Percentiles rank a stretch among this genome's conserved stretches.
Evolutionary conservation across 2,888 invertebrate species (phyloP).

Genomic region (Coenonympha glycerion): DNA sequence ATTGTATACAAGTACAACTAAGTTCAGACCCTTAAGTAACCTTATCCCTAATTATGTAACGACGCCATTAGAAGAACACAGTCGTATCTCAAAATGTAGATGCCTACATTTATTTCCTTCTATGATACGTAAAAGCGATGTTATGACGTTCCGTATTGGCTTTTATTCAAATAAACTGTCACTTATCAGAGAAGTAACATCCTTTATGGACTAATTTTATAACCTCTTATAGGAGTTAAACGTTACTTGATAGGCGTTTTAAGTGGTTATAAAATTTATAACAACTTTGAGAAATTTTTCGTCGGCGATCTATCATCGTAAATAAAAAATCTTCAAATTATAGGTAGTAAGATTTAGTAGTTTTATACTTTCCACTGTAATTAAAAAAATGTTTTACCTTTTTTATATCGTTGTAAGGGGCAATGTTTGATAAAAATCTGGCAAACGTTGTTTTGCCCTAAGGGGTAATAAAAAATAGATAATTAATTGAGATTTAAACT

Average conservation of each 20-base stretch:
- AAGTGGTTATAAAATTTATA: constrained; percentile 28
- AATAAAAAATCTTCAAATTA: constrained; percentile 22
- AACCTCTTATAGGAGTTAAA: constrained; percentile 30
- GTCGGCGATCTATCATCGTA: constrained; percentile 21
- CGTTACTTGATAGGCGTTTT: constrained; percentile 25
- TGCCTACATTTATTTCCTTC: constrained; percentile 8
- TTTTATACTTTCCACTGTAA: constrained; percentile 11
- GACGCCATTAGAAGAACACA: neutral
- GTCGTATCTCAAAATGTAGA: constrained; percentile 3
- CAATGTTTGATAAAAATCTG: too few relatives aligned
- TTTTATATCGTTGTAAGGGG: too few relatives aligned
- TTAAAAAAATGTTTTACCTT: constrained; percentile 5
- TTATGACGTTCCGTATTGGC: constrained; percentile 20
- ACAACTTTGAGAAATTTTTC: constrained; percentile 28
- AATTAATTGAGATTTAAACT: too few relatives aligned
- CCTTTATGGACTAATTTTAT: constrained; percentile 37
- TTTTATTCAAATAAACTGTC: constrained; percentile 23
- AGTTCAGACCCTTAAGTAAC: too few relatives aligned
- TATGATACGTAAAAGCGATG: constrained; percentile 17
- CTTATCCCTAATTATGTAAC: neutral
- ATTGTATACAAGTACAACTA: too few relatives aligned
- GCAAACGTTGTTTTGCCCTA: too few relatives aligned
- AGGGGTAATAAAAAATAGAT: too few relatives aligned
- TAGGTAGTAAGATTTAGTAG: constrained; percentile 15
- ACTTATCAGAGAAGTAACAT: constrained; percentile 27